Percentiles rank a stretch among this genome's conserved stretches.
Evolutionary conservation across 2,113 vertebrate species (phyloP).

Genomic region (Oryzias celebensis): DNA sequence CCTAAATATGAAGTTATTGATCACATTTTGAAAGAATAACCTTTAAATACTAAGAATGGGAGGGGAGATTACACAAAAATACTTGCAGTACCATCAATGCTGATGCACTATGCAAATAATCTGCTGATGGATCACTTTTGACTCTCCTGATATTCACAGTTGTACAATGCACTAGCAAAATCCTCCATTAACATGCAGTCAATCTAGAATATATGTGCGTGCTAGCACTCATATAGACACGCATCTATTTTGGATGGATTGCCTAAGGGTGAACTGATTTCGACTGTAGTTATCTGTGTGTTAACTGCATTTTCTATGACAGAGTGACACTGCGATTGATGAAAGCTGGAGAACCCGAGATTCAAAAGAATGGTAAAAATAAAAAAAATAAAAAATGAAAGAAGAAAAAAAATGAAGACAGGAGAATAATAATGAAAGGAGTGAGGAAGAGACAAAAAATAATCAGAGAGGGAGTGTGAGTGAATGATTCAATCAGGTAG

Average conservation of each 20-base stretch:
- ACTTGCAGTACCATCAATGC: too few relatives aligned
- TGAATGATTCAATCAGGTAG: constrained; percentile 45
- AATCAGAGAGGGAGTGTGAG: constrained; percentile 20
- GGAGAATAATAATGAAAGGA: constrained; percentile 1
- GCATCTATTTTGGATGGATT: constrained; percentile 28
- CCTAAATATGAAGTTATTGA: too few relatives aligned
- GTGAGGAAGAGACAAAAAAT: constrained; percentile 6
- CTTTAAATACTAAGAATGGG: too few relatives aligned
- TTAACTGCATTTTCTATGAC: constrained; percentile 63
- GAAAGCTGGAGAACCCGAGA: constrained; percentile 23
- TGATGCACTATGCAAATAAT: too few relatives aligned
- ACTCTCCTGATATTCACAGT: too few relatives aligned
- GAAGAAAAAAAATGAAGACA: neutral
- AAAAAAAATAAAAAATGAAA: neutral
- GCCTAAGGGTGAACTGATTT: constrained; percentile 59
- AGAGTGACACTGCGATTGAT: constrained; percentile 56
- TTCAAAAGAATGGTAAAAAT: neutral
- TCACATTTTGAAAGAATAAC: too few relatives aligned
- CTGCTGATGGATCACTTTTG: too few relatives aligned
- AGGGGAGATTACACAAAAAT: too few relatives aligned
- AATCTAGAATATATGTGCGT: neutral
- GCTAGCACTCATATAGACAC: neutral
- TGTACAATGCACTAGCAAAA: too few relatives aligned
- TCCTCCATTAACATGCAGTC: too few relatives aligned
- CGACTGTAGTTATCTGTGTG: constrained; percentile 66